Evolutionary conservation across 2,797 vertebrate species (phyloP), one percentile per base, ranked within the genome.

Genomic region (Artibeus jamaicensis): DNA sequence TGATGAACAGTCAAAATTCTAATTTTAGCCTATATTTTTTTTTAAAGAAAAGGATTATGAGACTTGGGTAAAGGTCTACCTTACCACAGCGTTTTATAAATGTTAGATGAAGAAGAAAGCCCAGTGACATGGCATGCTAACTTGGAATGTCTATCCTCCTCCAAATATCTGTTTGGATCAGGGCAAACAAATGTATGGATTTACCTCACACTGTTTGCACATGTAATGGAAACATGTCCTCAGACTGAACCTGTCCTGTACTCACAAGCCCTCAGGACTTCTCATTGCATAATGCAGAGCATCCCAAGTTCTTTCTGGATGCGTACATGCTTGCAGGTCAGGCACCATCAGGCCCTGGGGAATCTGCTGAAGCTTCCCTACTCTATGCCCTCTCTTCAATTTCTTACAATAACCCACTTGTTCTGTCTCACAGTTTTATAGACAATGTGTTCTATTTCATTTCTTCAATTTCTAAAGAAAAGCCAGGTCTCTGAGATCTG

Each of bases 81-180:
- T 91, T 78, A 73, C 22, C 22, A 91, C 18, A 67, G n/a, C 70
- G 24, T 90, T 79, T 86, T 73, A 65, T 67, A 76, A 87, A 84
- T 89, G 24, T 39, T 83, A 85, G n/a, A 86, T 19, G 22, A 70
- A 92, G 34, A 86, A 84, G 62, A 91, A 84, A 89, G 85, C 42
- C 9, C 15, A 9, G 34, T 68, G 89, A 93, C 46, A 79, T 68
- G 55, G 18, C 77, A 74, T 57, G 18, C 34, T 90, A 86, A 86
- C 46, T 86, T 37, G 21, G 19, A 83, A 65, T 79, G 86, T 87
- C 57, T 79, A 2, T 94, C 42, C 12, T 68, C 1, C 2, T 89
- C 10, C 59, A 73, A 59, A 62, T 68, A 68, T 70, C 71, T 89
- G 71, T 50, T 48, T 90, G 53, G 26, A 67, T 84, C 46, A 59